phyloP scores from a whole-genome alignment of 2,888 invertebrate genomes.

The Andricus curvator region DNA sequence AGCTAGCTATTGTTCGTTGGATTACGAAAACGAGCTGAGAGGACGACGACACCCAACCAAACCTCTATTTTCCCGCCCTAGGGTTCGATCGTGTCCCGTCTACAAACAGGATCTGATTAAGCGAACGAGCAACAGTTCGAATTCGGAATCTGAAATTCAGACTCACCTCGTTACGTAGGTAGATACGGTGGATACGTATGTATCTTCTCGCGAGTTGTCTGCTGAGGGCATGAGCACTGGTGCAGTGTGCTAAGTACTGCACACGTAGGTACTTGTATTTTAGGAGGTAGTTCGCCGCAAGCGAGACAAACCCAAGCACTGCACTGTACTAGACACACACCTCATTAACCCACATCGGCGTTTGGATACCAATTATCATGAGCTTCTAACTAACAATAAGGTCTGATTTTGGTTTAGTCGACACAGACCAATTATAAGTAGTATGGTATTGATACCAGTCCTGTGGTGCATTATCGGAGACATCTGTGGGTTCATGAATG shows the following conservation, averaged over 20 bases:
- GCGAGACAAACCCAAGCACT: constrained; percentile 16
- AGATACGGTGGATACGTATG: constrained; percentile 33
- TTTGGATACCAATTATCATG: constrained; percentile 43
- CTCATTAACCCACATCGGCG: constrained; percentile 48
- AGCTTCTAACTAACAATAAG: not conserved
- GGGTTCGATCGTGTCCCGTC: constrained; percentile 67
- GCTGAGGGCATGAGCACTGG: not conserved
- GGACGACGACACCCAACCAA: constrained; percentile 41
- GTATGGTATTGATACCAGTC: not conserved
- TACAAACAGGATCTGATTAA: constrained; percentile 73
- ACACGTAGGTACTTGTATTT: not conserved
- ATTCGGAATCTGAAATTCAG: constrained; percentile 70
- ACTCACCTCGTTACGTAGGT: constrained; percentile 57
- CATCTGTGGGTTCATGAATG: not conserved
- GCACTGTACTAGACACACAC: constrained; percentile 42
- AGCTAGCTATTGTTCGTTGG: constrained; percentile 18
- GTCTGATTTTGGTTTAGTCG: not conserved
- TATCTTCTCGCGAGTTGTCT: constrained; percentile 48
- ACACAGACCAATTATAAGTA: not conserved
- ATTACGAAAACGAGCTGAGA: not conserved
- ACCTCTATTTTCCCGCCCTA: constrained; percentile 66
- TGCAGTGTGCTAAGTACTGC: not conserved
- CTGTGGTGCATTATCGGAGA: not conserved
- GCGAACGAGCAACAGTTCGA: constrained; percentile 64
- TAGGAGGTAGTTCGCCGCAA: not conserved